A percentile compares a stretch with the other conserved stretches of the same genome.
These are phyloP conservation scores for Ephydatia muelleri DNA, from an alignment of 37 sponge, comb jelly and placozoan species.

Conservation along the genomic window DNA sequence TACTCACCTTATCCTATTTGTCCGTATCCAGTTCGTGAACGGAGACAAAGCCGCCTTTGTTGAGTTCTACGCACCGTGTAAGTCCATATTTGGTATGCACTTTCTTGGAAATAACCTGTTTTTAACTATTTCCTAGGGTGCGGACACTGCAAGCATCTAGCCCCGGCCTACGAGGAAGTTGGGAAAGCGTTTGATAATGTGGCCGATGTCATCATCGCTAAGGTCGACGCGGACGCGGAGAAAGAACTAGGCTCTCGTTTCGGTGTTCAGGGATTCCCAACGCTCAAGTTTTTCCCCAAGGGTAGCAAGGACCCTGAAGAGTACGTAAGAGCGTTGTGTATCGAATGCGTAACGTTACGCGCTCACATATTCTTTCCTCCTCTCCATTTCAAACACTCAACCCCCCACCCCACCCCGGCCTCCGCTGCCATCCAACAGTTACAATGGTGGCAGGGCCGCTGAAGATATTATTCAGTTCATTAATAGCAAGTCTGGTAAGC, in stretches of 20 bases:
- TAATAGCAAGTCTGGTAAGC: constrained; percentile 74
- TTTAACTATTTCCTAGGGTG: constrained; percentile 88
- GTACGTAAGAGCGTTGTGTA: constrained; percentile 35
- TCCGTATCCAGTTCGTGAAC: constrained; percentile 72
- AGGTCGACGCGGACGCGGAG: constrained; percentile 91
- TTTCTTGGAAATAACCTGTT: neutral
- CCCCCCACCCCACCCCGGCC: neutral
- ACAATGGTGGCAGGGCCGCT: constrained; percentile 90
- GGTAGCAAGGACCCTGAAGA: constrained; percentile 90
- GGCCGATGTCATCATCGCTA: constrained; percentile 82
- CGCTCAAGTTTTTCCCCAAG: constrained; percentile 95
- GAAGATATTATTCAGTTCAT: constrained; percentile 92
- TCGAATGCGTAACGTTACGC: neutral
- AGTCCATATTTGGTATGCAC: constrained; percentile 31
- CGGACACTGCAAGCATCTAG: constrained; percentile 96
- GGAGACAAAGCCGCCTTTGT: constrained; percentile 90
- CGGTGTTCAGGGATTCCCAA: constrained; percentile 91
- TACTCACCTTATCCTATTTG: neutral
- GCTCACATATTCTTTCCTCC: neutral
- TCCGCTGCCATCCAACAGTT: constrained; percentile 36
- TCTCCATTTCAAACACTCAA: neutral
- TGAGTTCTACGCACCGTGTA: constrained; percentile 98
- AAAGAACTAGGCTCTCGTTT: constrained; percentile 74
- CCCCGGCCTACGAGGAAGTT: constrained; percentile 91
- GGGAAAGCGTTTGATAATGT: constrained; percentile 79